These are phyloP conservation scores for Leucophenga montana DNA, from an alignment of 2,888 invertebrate species.

Conservation along the genomic window DNA sequence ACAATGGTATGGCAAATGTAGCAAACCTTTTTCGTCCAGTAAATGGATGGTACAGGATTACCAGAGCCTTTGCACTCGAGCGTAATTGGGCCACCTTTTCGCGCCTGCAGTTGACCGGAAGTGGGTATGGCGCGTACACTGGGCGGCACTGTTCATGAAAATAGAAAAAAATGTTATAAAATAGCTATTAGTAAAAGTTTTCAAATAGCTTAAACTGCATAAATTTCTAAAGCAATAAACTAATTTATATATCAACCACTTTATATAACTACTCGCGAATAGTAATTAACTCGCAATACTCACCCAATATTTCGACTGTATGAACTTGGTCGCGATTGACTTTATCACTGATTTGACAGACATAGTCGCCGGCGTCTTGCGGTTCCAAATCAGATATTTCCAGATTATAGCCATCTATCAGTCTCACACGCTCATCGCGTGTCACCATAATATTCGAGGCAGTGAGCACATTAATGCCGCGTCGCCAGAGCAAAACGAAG, in stretches of 20 bases:
- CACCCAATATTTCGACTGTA: slow-evolving; percentile 80
- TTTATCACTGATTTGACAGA: slow-evolving; percentile 82
- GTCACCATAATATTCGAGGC: slow-evolving; percentile 83
- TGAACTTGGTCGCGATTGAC: slow-evolving; percentile 81
- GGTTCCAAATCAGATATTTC: slow-evolving; percentile 82
- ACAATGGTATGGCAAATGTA: background rate
- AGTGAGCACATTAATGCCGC: slow-evolving; percentile 82
- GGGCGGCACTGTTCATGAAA: slow-evolving; percentile 76
- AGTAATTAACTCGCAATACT: slow-evolving; percentile 44
- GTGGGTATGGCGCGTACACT: slow-evolving; percentile 80
- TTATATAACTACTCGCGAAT: too few relatives aligned
- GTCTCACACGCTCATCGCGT: slow-evolving; percentile 79
- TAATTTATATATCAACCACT: slow-evolving; percentile 17
- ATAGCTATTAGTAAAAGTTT: slow-evolving; percentile 6
- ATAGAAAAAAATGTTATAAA: slow-evolving; percentile 15
- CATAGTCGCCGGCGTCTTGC: slow-evolving; percentile 80
- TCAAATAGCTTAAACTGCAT: too few relatives aligned
- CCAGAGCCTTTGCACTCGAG: slow-evolving; percentile 82
- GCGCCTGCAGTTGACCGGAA: slow-evolving; percentile 78
- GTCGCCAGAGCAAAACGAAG: slow-evolving; percentile 80
- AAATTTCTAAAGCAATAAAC: too few relatives aligned
- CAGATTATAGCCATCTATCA: slow-evolving; percentile 82
- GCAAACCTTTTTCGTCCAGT: slow-evolving; percentile 76
- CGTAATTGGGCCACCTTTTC: slow-evolving; percentile 80
- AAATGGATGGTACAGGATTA: slow-evolving; percentile 81